phyloP scores from a whole-genome alignment of 2,888 invertebrate species.

The Xylocampa areola region DNA sequence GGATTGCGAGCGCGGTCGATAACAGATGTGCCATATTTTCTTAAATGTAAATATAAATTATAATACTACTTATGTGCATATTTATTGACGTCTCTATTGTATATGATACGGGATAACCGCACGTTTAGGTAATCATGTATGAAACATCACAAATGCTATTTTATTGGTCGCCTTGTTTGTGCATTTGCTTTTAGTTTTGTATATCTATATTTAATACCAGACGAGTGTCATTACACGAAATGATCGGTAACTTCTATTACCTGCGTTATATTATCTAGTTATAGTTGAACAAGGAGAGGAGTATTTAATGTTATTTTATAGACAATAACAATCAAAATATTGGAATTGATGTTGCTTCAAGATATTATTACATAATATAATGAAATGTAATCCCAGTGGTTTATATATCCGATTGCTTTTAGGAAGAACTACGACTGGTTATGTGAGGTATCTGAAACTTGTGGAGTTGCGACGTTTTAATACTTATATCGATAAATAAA shows the following conservation, averaged over 20 bases:
- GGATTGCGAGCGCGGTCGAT: constrained; percentile 81
- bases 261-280: constrained; percentile 64
- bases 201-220: constrained; percentile 69
- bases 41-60: constrained; percentile 89
- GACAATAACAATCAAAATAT: constrained; percentile 38
- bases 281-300: constrained; percentile 57
- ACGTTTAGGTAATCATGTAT: constrained; percentile 73
- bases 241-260: constrained; percentile 62
- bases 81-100: constrained; percentile 85
- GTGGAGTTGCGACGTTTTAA: constrained; percentile 31
- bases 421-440: constrained; percentile 35
- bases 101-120: constrained; percentile 69
- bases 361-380: constrained; percentile 35
- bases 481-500: constrained; percentile 37
- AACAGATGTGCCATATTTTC: constrained; percentile 89
- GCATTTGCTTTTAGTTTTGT: constrained; percentile 87
- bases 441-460: constrained; percentile 26
- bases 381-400: constrained; percentile 47
- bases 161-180: constrained; percentile 83
- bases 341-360: constrained; percentile 45
- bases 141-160: constrained; percentile 80
- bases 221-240: constrained; percentile 60
- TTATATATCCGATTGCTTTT: constrained; percentile 18
- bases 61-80: constrained; percentile 86
- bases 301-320: constrained; percentile 60